Evolutionary conservation across 2,113 vertebrate species (phyloP), one percentile per base, ranked within the genome.

Genomic region (Lutjanus erythropterus): DNA sequence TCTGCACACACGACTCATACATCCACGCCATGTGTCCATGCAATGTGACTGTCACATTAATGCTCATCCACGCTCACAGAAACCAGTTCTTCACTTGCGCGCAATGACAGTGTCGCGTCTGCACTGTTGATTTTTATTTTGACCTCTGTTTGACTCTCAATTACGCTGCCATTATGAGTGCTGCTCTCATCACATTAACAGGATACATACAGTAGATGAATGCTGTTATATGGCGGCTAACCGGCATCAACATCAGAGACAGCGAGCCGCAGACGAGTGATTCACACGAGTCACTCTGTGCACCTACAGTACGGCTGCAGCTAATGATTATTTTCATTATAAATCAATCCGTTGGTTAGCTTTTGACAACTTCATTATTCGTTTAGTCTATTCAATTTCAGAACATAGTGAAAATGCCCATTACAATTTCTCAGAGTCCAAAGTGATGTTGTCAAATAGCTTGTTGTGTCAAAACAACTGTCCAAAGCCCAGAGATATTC

Each of bases 141-240:
- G 67, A 65, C 76, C 83, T 75, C 62, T n/a, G 60, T 68, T 70
- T 82, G 77, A 74, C 66, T 73, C 58, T 52, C 46, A 19, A 39
- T 70, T 65, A 35, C 8, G 11, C 61, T 15, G 52, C 31, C 33
- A 60, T 78, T 72, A 55, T 39, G 19, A 62, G 64, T 37, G 50
- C 71, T 25, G 67, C 46, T 69, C 70, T 64, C 62, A 31, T 79
- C 65, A 70, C 35, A 64, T 46, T 69, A 59, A 74, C 8, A n/a
- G 11, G 23, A 60, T 18, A 11, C n/a, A n/a, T 2, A 68, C 42
- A 42, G 49, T 4, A 27, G 27, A 47, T 75, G 29, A 53, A 29
- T 18, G 37, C 6, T 50, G 11, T 1, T 53, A n/a, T 66, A 7
- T 0, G 56, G 27, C 7, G 56, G 44, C 41, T 56, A 19, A 33